A percentile compares a stretch with the other conserved stretches of the same genome.
Conservation (phyloP, 2,888 invertebrate genomes). For the Digitonthophagus gazella region DNA sequence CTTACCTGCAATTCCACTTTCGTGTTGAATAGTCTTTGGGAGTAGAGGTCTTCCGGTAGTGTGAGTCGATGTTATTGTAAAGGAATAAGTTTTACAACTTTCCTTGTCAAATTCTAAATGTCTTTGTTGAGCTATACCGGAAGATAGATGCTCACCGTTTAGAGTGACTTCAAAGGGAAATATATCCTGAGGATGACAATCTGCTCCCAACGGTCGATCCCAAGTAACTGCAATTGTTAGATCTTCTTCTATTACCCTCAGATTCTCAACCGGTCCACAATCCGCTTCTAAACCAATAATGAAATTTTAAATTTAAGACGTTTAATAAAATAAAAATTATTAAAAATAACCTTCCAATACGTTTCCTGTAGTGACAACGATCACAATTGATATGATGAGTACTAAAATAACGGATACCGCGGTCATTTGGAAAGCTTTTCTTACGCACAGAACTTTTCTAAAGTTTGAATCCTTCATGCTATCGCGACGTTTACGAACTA, state of each 20-base stretch:
- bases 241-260: neutral
- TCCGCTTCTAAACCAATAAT: slow-evolving; percentile 3
- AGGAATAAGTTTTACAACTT: too few species aligned
- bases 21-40: too few species aligned
- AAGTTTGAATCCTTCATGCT: neutral
- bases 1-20: too few species aligned
- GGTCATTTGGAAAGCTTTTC: neutral
- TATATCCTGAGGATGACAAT: neutral
- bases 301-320: too few species aligned
- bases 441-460: neutral
- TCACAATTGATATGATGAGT: neutral
- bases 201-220: neutral
- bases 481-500: too few species aligned
- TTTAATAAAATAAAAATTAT: too few species aligned
- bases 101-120: neutral
- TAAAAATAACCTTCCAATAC: too few species aligned
- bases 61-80: too few species aligned
- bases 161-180: neutral
- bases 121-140: neutral
- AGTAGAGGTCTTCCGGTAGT: too few species aligned
- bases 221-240: slow-evolving; percentile 9
- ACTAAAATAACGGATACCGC: neutral
- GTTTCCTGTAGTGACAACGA: neutral
- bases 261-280: neutral
- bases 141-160: neutral